Evolutionary conservation across 2,888 invertebrate genomes (phyloP), one percentile per base, ranked within the genome.

Genomic region (Aleiodes leptofemur): DNA sequence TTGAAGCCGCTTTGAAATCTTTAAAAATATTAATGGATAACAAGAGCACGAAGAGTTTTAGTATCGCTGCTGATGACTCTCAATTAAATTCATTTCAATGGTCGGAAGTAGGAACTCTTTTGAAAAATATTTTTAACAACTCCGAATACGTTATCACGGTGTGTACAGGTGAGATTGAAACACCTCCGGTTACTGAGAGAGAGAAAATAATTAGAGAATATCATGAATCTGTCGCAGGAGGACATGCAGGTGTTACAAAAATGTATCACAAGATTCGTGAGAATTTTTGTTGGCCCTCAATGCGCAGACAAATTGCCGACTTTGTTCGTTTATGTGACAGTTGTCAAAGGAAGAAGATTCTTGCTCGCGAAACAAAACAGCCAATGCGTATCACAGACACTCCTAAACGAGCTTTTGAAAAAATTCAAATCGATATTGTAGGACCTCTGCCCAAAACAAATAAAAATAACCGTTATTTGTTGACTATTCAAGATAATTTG

Each of bases 381-480:
- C 72, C 4, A 77, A 72, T 1, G n/a, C n/a, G n/a, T n/a, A n/a
- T n/a, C n/a, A n/a, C n/a, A n/a, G n/a, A n/a, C n/a, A n/a, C n/a
- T n/a, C 72, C 70, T 0, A 51, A 34, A 5, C 13, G 43, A 16
- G 76, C 80, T 0, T 76, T 79, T 9, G 78, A 81, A 34, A 76
- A 78, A 38, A 61, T 82, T 0, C 77, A 74, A 14, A 61, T 81
- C 31, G 81, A 83, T 16, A 76, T 82, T n/a, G 82, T 81, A 55
- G 82, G 82, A 7, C 83, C 80, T 2, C 29, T 82, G 16, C 71
- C 78, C 0, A 53, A 55, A 4, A 78, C 81, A 2, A 13, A 55
- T 11, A 34, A 16, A 0, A 78, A 73, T 14, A 78, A 79, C 56
- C 50, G 57, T 9, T 76, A 77, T 43, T 9, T 76, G 6, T 59